A percentile compares a stretch with the other conserved stretches of the same genome.
phyloP scores from a whole-genome alignment of 2,113 vertebrate genomes.

The Brachyhypopomus occidentalis region DNA sequence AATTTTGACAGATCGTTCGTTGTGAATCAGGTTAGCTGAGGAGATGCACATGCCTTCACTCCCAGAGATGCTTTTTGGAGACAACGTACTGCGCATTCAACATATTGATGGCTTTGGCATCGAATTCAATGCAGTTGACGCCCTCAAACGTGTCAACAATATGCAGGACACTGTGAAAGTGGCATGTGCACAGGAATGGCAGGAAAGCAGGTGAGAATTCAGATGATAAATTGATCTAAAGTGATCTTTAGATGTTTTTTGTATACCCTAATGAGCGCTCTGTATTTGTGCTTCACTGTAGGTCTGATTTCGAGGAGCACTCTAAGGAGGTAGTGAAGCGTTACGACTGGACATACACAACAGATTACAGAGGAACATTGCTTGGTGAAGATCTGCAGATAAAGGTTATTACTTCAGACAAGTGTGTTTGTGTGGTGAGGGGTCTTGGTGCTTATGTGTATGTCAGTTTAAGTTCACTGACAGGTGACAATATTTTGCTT shows the following conservation, averaged over 20 bases:
- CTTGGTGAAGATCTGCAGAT: conserved; percentile 82
- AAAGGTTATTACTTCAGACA: conserved; percentile 69
- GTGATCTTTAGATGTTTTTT: no score
- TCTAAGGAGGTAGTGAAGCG: conserved; percentile 87
- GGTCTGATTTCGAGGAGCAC: conserved; percentile 91
- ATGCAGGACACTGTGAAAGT: conserved; percentile 89
- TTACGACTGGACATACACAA: conserved; percentile 98
- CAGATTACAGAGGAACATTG: conserved; percentile 93
- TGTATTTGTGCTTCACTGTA: conserved; percentile 54
- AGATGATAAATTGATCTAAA: background rate
- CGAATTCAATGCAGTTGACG: conserved; percentile 92
- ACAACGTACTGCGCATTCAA: conserved; percentile 90
- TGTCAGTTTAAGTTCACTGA: no score
- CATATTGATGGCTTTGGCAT: conserved; percentile 88
- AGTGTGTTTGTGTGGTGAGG: no score
- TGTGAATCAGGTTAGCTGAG: conserved; percentile 80
- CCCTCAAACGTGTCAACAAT: conserved; percentile 91
- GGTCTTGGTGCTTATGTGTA: no score
- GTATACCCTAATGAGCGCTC: background rate
- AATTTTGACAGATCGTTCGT: background rate
- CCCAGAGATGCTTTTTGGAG: conserved; percentile 98
- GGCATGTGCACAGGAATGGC: conserved; percentile 96
- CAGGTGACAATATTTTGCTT: no score
- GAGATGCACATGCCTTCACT: conserved; percentile 91
- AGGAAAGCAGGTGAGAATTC: conserved; percentile 84